These are phyloP conservation scores for Stenichneumon culpator DNA, from an alignment of 2,888 invertebrate species.

Conservation along the genomic window DNA sequence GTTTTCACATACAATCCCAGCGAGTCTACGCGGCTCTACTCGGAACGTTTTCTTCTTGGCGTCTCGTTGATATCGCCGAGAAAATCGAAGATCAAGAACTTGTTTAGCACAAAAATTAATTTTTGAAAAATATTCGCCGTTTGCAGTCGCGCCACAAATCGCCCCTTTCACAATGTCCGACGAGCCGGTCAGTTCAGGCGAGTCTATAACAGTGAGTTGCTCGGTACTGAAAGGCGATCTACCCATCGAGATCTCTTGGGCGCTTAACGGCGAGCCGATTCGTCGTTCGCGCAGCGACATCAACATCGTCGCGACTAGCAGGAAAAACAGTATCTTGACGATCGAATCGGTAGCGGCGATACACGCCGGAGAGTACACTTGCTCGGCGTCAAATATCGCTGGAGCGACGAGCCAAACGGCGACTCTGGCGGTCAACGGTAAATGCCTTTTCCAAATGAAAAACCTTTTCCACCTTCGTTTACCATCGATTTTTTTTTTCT, in stretches of 20 bases:
- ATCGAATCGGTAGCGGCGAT: slow-evolving; percentile 86
- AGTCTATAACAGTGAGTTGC: slow-evolving; percentile 91
- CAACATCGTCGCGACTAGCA: slow-evolving; percentile 84
- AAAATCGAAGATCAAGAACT: not conserved
- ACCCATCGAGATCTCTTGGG: slow-evolving; percentile 88
- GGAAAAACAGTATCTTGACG: slow-evolving; percentile 86
- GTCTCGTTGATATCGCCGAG: too few species aligned
- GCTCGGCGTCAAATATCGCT: slow-evolving; percentile 86
- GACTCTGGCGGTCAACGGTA: slow-evolving; percentile 87
- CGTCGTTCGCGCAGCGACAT: slow-evolving; percentile 82
- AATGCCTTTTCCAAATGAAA: slow-evolving; percentile 76
- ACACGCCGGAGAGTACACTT: slow-evolving; percentile 86
- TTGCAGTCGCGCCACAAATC: slow-evolving; percentile 90
- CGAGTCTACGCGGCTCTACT: too few species aligned
- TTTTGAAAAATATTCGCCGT: slow-evolving; percentile 35
- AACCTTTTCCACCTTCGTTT: too few species aligned
- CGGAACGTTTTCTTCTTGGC: too few species aligned
- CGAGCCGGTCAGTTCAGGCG: slow-evolving; percentile 92
- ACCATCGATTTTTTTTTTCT: too few species aligned
- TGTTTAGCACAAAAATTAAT: not conserved
- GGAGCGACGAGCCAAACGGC: slow-evolving; percentile 86
- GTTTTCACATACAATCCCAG: too few species aligned
- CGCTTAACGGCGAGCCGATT: slow-evolving; percentile 83
- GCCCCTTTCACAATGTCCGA: slow-evolving; percentile 91
- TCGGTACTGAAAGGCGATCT: slow-evolving; percentile 92